Percentiles rank a stretch among this genome's conserved stretches.
Conservation (phyloP, 2,888 invertebrate genomes). For the Punctoribates punctum region DNA sequence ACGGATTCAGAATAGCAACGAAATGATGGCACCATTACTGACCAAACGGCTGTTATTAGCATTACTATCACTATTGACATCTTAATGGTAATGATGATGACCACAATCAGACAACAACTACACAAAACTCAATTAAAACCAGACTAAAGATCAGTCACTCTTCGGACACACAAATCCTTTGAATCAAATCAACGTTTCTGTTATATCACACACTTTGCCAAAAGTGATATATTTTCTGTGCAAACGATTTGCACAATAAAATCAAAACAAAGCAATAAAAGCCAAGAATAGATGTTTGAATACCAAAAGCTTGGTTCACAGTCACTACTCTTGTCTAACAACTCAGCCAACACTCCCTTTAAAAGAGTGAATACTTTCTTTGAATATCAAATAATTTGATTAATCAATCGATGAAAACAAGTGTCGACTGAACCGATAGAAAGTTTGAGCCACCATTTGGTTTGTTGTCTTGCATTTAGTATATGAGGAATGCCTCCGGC, state of each 20-base stretch:
- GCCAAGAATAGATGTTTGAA: too few species aligned
- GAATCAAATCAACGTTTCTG: neutral
- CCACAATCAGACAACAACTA: neutral
- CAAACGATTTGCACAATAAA: neutral
- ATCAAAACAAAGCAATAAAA: neutral
- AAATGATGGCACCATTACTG: neutral
- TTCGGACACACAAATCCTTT: neutral
- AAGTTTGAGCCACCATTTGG: neutral
- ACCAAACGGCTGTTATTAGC: neutral
- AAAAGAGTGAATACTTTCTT: neutral
- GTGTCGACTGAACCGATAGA: neutral
- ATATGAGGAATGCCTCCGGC: neutral
- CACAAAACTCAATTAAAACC: neutral
- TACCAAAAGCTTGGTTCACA: neutral
- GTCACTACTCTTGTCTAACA: neutral
- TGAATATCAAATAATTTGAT: neutral
- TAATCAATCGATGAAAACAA: neutral
- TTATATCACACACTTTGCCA: neutral
- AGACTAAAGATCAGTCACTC: neutral
- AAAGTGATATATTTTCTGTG: neutral
- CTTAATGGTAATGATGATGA: slow-evolving; percentile 19
- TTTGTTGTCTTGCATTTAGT: neutral
- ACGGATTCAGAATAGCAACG: neutral
- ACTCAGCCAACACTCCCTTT: neutral
- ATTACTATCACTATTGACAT: neutral